A percentile compares a stretch with the other conserved stretches of the same genome.
Evolutionary conservation across 1,140 invertebrate species (phyloP).

Genomic region (Drosophila bocki): DNA sequence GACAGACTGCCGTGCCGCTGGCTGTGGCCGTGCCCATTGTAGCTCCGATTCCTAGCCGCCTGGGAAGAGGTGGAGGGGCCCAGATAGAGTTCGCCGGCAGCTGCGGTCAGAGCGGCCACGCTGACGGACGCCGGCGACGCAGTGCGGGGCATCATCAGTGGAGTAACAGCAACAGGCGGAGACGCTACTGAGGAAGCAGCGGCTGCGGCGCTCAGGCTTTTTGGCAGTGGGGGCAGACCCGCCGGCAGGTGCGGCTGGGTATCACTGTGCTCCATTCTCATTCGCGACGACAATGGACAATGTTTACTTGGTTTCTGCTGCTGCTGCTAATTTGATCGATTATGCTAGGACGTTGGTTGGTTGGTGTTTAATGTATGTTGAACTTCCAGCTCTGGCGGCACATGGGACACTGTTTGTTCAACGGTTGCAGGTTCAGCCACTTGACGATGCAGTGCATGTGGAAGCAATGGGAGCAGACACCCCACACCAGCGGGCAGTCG

Average conservation of each 20-base stretch:
- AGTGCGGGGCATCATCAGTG: slow-evolving; percentile 27
- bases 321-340: slow-evolving; percentile 25
- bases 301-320: slow-evolving; percentile 28
- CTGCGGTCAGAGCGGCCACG: slow-evolving; percentile 55
- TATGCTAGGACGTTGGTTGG: slow-evolving; percentile 15
- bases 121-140: slow-evolving; percentile 36
- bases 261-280: slow-evolving; percentile 67
- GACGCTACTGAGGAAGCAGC: slow-evolving; percentile 85
- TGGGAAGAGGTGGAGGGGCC: slow-evolving; percentile 75
- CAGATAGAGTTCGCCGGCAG: slow-evolving; percentile 69
- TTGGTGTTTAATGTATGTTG: slow-evolving; percentile 88
- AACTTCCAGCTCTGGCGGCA: slow-evolving; percentile 99
- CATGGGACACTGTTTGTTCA: slow-evolving; percentile 99
- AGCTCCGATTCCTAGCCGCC: slow-evolving; percentile 62
- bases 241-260: slow-evolving; percentile 83
- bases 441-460: slow-evolving; percentile 99
- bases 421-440: slow-evolving; percentile 98
- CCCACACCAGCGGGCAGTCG: slow-evolving; percentile 99
- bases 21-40: slow-evolving; percentile 62
- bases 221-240: slow-evolving; percentile 92
- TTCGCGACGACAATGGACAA: slow-evolving; percentile 29
- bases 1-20: slow-evolving; percentile 70
- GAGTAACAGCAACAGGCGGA: slow-evolving; percentile 18
- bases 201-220: slow-evolving; percentile 92
- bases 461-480: slow-evolving; percentile 99